Base-by-base conservation (phyloP, 2,113 vertebrate genomes). In the Crypturellus undulatus region DNA sequence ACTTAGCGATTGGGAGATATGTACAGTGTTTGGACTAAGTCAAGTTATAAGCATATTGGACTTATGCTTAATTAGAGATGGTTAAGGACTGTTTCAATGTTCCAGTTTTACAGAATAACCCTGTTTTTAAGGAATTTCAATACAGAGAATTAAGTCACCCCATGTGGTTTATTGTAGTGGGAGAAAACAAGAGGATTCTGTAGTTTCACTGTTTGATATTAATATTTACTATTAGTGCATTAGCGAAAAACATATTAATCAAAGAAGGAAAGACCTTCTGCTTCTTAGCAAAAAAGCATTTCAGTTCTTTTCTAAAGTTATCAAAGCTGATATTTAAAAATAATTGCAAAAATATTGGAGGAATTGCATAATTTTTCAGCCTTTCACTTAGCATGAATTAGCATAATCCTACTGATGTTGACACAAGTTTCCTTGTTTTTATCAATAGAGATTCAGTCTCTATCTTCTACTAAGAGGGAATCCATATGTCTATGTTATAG, bases 111-210 rank as follows among this genome's bases (percentile, higher is more conserved):
- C 16, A 47, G 42, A 76, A 47, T 34, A 60, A 42, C 18, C 10
- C 3, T 76, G 2, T 43, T 49, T 14, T 59, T 70, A 14, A 2
- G 59, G 51, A 71, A 59, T 87, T 72, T 72, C 51, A 54, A 45
- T 32, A 21, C 16, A 56, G 18, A n/a, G 43, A 76, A 16, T 5
- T 3, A 6, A n/a, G 11, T 2, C 20, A 82, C 26, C 21, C 12
- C 3, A 6, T 72, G 0, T 0, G 0, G 2, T 79, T 87, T 87
- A 21, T 0, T 1, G 3, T 52, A 68, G 4, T 84, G 24, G 13
- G 11, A 32, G 42, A 79, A 82, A 43, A 36, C 1, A 81, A 60
- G 8, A 26, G 12, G 25, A 56, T 91, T 10, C 9, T 43, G 0
- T 47, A 25, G 14, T 43, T 79, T 10, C 28, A 56, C 7, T 62